Base-by-base conservation (phyloP, 1,140 invertebrate species). In the Tetragnatha versicolor region DNA sequence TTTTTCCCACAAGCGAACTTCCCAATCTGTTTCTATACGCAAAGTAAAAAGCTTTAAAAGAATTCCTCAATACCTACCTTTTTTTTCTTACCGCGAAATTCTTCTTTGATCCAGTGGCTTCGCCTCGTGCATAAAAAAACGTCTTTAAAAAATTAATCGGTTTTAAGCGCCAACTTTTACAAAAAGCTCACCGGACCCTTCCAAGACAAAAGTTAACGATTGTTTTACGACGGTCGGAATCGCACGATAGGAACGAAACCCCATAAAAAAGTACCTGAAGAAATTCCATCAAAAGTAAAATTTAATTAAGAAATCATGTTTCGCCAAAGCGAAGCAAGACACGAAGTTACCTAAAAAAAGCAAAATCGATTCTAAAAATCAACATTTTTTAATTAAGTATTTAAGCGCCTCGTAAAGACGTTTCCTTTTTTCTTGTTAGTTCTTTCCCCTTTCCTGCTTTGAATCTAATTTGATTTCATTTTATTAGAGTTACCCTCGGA, bases 271-370 rank as follows among this genome's bases (percentile, higher is more conserved):
- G 3, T 5, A 9, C 12, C 14, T 3, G 33, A 51, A 49, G 47
- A 47, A 68, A 68, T 68, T 68, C 31, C 39, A 68, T 47, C 45
- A 68, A 51, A 68, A 68, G 65, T 68, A 68, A 51, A 68, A 68
- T 51, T 68, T 68, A 68, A 68, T 68, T 68, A 68, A 68, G 65
- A 68, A 68, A 68, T 68, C 65, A 68, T 68, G 65, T 68, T 68
- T 45, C 20, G 31, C 45, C 39, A 2, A 22, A 49, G 25, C 12
- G 17, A 12, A 27, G 29, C 29, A 3, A 20, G 29, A 49, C 29
- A 68, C 65, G 61, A 39, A 60, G 17, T 20, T 51, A 49, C 65
- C n/a, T n/a, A n/a, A n/a, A n/a, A 68, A 31, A 68, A 68, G 51
- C 29, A 9, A 68, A 68, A 68, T 49, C 65, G 51, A 68, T 68